Base-by-base conservation (phyloP, 2,888 invertebrate genomes). In the Panopea generosa region DNA sequence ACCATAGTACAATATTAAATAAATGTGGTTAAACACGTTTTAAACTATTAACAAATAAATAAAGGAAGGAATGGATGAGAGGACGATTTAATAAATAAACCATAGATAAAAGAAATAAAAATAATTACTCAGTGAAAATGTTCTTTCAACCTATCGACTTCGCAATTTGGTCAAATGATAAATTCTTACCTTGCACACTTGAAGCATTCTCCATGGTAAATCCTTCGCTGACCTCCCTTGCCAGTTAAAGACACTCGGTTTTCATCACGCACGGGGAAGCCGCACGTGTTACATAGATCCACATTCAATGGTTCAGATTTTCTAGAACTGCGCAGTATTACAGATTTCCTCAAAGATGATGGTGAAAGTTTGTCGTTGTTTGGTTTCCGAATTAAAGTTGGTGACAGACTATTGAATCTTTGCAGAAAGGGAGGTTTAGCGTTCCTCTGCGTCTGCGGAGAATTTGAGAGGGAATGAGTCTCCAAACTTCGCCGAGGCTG, bases 181-280 rank as follows among this genome's bases (percentile, higher is more conserved):
- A n/a, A 33, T 47, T 78, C 87, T 82, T 86, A 88, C 88, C 68
- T 70, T 24, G 77, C 81, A 52, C 88, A 88, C 55, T 88, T 88
- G 74, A 88, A 88, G 74, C 88, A 88, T 47, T 81, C 72, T 0
- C 70, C 70, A 63, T 88, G 88, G 62, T 81, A 88, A 27, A 83
- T 70, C 29, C 73, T 77, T 47, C 86, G 69, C 47, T 77, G 79
- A 14, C 79, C 77, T 18, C 61, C 50, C 43, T 74, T 77, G 27
- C 66, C 27, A 20, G 75, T 60, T 27, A 84, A 73, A 0, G 87
- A 86, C 20, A 88, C 80, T n/a, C 84, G 62, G 18, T 72, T 80
- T 20, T 88, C 86, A 45, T 85, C 85, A 9, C 74, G 74, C 20
- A 88, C 59, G 0, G 84, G 83, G 62, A 88, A 88, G 18, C 87